Evolutionary conservation across 2,888 invertebrate genomes (phyloP).

Genomic region (Cephus spinipes): DNA sequence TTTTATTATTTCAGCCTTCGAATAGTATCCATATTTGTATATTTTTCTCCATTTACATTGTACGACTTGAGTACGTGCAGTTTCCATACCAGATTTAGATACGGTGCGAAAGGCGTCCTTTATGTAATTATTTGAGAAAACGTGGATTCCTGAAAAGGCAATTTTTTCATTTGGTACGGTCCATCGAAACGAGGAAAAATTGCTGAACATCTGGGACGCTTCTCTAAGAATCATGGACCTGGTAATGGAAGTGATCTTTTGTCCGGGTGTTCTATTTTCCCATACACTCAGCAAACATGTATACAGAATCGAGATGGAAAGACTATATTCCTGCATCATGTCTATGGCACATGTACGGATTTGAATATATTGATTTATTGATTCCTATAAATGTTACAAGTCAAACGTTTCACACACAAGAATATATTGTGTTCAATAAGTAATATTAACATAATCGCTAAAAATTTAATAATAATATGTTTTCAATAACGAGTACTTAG

Average conservation of each 20-base stretch:
- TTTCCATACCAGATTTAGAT: too few relatives aligned
- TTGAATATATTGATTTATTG: not conserved
- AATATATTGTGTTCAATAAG: not conserved
- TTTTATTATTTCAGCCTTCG: too few relatives aligned
- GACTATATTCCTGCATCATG: not conserved
- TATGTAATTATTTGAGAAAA: too few relatives aligned
- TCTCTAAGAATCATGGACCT: not conserved
- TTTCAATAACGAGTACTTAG: not conserved
- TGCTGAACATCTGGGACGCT: not conserved
- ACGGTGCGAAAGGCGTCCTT: too few relatives aligned
- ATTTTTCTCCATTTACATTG: too few relatives aligned
- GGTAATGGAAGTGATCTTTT: not conserved
- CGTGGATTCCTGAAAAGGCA: too few relatives aligned
- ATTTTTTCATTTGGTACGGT: not conserved
- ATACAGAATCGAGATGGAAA: not conserved
- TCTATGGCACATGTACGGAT: not conserved
- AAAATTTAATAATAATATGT: not conserved
- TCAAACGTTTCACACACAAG: too few relatives aligned
- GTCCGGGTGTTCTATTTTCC: not conserved
- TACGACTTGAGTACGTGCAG: too few relatives aligned
- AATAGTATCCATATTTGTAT: too few relatives aligned
- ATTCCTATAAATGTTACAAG: not conserved
- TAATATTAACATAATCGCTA: not conserved
- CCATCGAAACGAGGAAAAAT: not conserved
- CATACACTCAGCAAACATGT: not conserved